Evolutionary conservation across 2,888 invertebrate genomes (phyloP).

Genomic region (Clusia tigrina): DNA sequence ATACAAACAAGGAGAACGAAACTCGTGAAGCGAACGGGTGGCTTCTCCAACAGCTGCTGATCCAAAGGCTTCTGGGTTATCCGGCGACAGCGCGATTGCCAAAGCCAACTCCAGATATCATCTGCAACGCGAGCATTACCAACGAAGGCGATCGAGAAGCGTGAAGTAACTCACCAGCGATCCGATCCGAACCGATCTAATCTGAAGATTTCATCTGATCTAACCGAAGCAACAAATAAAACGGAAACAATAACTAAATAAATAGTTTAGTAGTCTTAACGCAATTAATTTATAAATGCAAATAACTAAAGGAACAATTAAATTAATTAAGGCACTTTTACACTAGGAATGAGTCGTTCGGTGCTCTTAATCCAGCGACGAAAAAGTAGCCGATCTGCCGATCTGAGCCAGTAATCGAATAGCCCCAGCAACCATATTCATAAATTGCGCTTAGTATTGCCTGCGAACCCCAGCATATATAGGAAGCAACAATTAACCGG

Average conservation of each 20-base stretch:
- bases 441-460: conserved; percentile 42
- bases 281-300: conserved; percentile 28
- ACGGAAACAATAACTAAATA: conserved; percentile 48
- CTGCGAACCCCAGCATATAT: conserved; percentile 39
- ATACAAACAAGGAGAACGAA: neutral
- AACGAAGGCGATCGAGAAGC: conserved; percentile 18
- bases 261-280: conserved; percentile 44
- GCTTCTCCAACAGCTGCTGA: neutral
- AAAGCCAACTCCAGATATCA: conserved; percentile 16
- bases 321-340: conserved; percentile 53
- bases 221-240: conserved; percentile 33
- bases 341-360: conserved; percentile 41
- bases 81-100: neutral
- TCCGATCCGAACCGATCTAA: neutral
- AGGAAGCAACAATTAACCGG: too few relatives aligned
- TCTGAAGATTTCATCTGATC: neutral
- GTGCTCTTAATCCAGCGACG: too few relatives aligned
- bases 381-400: too few relatives aligned
- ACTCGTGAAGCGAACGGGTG: neutral
- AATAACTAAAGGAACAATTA: conserved; percentile 25
- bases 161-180: neutral
- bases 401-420: conserved; percentile 28
- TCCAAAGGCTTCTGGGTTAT: neutral
- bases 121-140: conserved; percentile 1
- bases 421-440: conserved; percentile 27